These are phyloP conservation scores for Melitaea cinxia DNA, from an alignment of 1,140 invertebrate species.

Conservation along the genomic window DNA sequence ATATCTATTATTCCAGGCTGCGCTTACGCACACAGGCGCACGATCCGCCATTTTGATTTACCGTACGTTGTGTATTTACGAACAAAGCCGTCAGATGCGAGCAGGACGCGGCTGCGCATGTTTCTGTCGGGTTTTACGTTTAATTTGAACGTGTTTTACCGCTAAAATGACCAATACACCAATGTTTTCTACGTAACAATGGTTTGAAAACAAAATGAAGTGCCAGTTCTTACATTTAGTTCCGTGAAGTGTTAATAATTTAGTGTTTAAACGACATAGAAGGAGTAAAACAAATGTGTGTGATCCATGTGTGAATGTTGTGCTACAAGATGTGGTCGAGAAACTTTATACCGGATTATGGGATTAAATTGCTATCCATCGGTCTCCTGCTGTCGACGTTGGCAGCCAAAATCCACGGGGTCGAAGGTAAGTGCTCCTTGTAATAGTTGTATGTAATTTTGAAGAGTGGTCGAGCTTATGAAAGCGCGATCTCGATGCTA, in stretches of 20 bases:
- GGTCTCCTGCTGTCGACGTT: conserved; percentile 60
- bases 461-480: conserved; percentile 66
- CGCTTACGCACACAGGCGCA: conserved; percentile 67
- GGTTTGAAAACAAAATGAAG: conserved; percentile 79
- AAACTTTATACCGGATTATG: conserved; percentile 81
- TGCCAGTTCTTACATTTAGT: conserved; percentile 79
- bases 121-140: conserved; percentile 69
- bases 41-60: conserved; percentile 78
- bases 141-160: conserved; percentile 73
- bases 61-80: conserved; percentile 77
- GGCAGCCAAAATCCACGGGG: conserved; percentile 64
- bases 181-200: conserved; percentile 71
- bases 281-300: conserved; percentile 80
- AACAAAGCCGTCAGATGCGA: conserved; percentile 81
- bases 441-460: conserved; percentile 44
- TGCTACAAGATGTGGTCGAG: conserved; percentile 80
- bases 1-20: conserved; percentile 50
- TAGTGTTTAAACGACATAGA: conserved; percentile 71
- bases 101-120: conserved; percentile 79
- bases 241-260: conserved; percentile 76
- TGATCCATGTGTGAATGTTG: conserved; percentile 80
- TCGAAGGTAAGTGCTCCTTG: conserved; percentile 66
- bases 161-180: conserved; percentile 75
- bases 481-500: conserved; percentile 65
- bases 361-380: conserved; percentile 70